These are phyloP conservation scores for Muntiacus reevesi DNA, from an alignment of 2,113 vertebrate species.

Conservation along the genomic window DNA sequence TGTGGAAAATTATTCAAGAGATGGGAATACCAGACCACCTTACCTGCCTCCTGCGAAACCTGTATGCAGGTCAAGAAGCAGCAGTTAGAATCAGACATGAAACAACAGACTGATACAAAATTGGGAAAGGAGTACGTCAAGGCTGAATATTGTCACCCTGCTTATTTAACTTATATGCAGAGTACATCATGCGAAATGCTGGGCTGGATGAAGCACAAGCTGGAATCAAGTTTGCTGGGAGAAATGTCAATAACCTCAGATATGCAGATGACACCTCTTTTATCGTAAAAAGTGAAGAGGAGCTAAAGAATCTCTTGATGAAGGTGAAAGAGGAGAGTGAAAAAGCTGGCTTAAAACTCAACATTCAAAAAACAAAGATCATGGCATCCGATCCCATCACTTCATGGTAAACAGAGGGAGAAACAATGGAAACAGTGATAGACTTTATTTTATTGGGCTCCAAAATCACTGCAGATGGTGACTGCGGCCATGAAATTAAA, in stretches of 20 bases:
- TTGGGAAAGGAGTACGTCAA: neutral
- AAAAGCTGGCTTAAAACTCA: neutral
- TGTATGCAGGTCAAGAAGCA: neutral
- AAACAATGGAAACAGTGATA: neutral
- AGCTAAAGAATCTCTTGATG: neutral
- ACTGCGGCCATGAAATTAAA: neutral
- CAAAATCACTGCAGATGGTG: neutral
- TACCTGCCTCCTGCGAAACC: neutral
- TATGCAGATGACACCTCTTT: neutral
- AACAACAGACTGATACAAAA: neutral
- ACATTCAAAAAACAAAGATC: neutral
- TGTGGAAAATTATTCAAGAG: neutral
- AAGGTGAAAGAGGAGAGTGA: neutral
- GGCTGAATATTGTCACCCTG: neutral
- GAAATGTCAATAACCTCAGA: neutral
- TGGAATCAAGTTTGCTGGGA: neutral
- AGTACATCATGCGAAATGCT: neutral
- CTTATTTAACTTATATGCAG: neutral
- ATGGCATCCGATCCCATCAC: rapidly evolving
- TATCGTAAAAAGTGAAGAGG: neutral
- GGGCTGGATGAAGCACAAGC: neutral
- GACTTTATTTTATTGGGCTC: neutral
- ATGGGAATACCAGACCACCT: neutral
- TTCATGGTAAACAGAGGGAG: neutral
- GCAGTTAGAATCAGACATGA: neutral